Conservation (phyloP, 2,797 vertebrate species). For the Sebastes flavidus region DNA sequence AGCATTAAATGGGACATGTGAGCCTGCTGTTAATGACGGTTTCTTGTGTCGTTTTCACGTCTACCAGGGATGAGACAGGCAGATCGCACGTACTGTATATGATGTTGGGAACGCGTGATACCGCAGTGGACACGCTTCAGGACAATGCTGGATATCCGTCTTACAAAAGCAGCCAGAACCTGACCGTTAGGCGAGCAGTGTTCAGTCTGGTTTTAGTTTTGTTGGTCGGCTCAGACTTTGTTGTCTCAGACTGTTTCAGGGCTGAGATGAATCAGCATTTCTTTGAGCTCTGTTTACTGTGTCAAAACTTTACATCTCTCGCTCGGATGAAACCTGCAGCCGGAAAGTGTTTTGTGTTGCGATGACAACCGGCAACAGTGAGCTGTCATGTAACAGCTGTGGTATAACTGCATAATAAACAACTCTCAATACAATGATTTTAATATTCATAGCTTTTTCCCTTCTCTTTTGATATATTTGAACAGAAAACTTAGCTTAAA, state of each 20-base stretch:
- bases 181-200: too few relatives aligned
- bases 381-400: background rate
- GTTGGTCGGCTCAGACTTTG: background rate
- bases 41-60: too few relatives aligned
- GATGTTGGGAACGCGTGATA: background rate
- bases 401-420: background rate
- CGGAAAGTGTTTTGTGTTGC: background rate
- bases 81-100: background rate
- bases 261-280: background rate
- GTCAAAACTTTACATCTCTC: background rate
- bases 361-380: background rate
- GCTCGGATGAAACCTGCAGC: background rate
- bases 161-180: background rate
- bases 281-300: background rate
- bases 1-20: background rate
- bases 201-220: background rate
- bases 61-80: background rate
- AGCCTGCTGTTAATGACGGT: background rate
- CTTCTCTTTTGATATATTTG: background rate
- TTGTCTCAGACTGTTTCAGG: background rate
- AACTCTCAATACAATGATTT: background rate
- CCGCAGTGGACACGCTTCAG: background rate
- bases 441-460: background rate
- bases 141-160: background rate
- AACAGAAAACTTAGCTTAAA: background rate